These are phyloP conservation scores for Acrobasis consociella DNA, from an alignment of 2,888 invertebrate species.

Conservation along the genomic window DNA sequence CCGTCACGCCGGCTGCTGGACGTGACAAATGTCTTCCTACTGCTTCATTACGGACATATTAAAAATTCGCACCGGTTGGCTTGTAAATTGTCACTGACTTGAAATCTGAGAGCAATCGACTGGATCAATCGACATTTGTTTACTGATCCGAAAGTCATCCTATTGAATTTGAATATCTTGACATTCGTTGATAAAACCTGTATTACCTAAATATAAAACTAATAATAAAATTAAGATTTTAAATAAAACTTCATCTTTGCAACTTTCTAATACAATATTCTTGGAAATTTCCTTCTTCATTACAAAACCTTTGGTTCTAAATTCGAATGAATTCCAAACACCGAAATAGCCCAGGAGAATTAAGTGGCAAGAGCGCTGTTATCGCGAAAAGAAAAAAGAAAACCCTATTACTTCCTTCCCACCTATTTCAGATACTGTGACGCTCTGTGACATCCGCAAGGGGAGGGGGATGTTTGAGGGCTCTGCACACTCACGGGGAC, in stretches of 20 bases:
- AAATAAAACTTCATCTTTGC: not conserved
- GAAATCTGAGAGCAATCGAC: not conserved
- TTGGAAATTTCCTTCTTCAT: not conserved
- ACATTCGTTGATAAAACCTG: too few species aligned
- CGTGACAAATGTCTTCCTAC: conserved; percentile 65
- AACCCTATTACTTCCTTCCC: conserved; percentile 22
- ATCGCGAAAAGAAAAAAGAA: conserved; percentile 17
- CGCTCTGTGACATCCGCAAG: conserved; percentile 17
- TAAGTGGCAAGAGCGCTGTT: conserved; percentile 17
- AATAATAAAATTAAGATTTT: not conserved
- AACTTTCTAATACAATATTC: not conserved
- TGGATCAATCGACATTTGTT: not conserved
- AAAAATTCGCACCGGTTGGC: conserved; percentile 40
- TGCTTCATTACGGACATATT: conserved; percentile 54
- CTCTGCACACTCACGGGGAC: not conserved
- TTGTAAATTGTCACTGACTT: not conserved
- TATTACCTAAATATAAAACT: not conserved
- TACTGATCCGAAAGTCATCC: too few species aligned
- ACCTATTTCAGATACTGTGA: conserved; percentile 23
- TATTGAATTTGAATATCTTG: too few species aligned
- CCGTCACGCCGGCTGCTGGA: conserved; percentile 63
- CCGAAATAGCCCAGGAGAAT: conserved; percentile 11
- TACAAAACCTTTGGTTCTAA: not conserved
- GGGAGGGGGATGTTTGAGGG: not conserved
- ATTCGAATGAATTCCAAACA: conserved; percentile 10